Base-by-base conservation (phyloP, 1,140 invertebrate genomes). In the Sitobion miscanthi region DNA sequence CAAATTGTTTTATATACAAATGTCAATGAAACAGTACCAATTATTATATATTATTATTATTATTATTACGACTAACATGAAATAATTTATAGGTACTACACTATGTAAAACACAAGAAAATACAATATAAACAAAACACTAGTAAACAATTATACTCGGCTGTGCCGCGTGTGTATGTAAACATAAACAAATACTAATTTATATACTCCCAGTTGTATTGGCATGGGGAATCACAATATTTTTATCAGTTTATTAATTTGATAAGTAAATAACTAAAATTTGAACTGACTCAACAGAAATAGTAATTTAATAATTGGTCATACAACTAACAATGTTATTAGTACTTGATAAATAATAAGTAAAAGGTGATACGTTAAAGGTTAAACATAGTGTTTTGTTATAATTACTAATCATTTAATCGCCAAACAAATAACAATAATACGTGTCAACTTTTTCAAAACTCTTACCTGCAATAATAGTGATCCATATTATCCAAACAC, bases 401-500 rank as follows among this genome's bases (percentile, higher is more conserved):
- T 2, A 69, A 30, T 69, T 8, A 69, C 62, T 4, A 14, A 69
- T 69, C 9, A 30, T 25, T 30, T 62, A 62, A 23, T 57, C 20
- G 3, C 21, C 57, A 30, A 62, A 62, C 9, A 11, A 62, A 25
- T 11, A 62, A 69, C 21, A 21, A 52, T 21, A 54, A 54, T 49
- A 49, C 14, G 52, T 23, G 52, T 54, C 21, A 54, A 54, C 2
- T 4, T 62, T 62, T 30, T 11, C 30, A 77, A 77, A 77, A 77
- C 14, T 54, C 14, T 86, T 93, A 93, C 91, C 91, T 93, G 91
- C 57, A 54, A 93, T n/a, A 57, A 93, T 47, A 21, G 82, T 21
- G 25, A 35, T 21, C 91, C 91, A 93, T 57, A 83, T 45, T 42
- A 45, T 57, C 49, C 91, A 86, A 42, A 86, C 0, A 21, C 21